These are phyloP conservation scores for Phalera bucephala DNA, from an alignment of 2,888 invertebrate species.

Conservation along the genomic window DNA sequence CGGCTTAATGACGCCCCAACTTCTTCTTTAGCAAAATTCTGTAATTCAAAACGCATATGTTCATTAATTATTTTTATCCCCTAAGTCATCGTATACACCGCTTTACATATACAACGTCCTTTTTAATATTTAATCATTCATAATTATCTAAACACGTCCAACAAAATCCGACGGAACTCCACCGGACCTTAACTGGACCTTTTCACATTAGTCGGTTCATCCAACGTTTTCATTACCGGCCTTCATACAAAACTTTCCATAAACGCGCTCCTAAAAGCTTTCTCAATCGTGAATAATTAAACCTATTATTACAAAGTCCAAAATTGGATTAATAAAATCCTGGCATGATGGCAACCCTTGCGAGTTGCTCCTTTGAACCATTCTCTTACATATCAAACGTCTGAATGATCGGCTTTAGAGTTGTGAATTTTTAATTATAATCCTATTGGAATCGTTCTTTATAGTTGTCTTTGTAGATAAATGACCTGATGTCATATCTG, in stretches of 20 bases:
- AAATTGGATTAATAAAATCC: slow-evolving; percentile 66
- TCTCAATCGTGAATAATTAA: slow-evolving; percentile 73
- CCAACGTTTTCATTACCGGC: slow-evolving; percentile 58
- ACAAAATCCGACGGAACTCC: slow-evolving; percentile 30
- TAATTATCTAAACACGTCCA: slow-evolving; percentile 40
- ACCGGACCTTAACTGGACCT: slow-evolving; percentile 30
- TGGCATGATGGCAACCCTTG: slow-evolving; percentile 31
- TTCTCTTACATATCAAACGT: slow-evolving; percentile 24
- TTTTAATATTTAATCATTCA: slow-evolving; percentile 35
- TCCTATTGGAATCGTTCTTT: too few relatives aligned
- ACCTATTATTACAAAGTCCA: slow-evolving; percentile 61
- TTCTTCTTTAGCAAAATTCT: too few relatives aligned
- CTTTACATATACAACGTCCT: slow-evolving; percentile 2
- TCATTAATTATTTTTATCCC: background rate
- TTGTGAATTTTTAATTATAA: slow-evolving; percentile 12
- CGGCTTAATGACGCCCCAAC: too few relatives aligned
- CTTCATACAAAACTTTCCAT: slow-evolving; percentile 56
- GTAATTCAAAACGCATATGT: too few relatives aligned
- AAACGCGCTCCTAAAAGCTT: slow-evolving; percentile 59
- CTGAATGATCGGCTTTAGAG: slow-evolving; percentile 22
- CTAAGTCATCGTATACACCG: background rate
- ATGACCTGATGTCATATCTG: too few relatives aligned
- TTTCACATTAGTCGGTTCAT: slow-evolving; percentile 36
- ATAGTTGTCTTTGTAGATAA: too few relatives aligned
- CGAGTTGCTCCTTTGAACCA: slow-evolving; percentile 41